Evolutionary conservation across 2,797 vertebrate genomes (phyloP).

Genomic region (Pristis pectinata): DNA sequence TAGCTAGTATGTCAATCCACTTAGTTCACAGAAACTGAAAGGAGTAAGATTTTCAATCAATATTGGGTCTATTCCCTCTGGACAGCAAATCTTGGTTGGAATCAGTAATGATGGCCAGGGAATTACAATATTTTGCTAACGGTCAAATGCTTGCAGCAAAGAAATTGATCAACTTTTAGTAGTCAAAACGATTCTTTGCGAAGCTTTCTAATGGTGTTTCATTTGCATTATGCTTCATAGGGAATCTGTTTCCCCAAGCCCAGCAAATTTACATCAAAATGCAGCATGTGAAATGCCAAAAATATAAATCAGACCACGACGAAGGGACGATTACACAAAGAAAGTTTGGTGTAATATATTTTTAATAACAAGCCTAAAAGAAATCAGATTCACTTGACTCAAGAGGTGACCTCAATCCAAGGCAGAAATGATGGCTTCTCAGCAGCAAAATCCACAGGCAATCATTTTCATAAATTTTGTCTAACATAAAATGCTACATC

Average conservation of each 20-base stretch:
- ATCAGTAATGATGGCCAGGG: neutral
- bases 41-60: neutral
- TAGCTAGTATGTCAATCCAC: neutral
- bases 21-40: neutral
- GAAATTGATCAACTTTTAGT: neutral
- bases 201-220: neutral
- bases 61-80: neutral
- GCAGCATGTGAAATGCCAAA: neutral
- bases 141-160: neutral
- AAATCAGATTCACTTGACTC: slow-evolving; percentile 20
- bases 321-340: neutral
- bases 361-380: neutral
- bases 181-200: neutral
- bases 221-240: neutral
- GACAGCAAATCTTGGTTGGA: neutral
- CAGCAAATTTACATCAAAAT: slow-evolving; percentile 1
- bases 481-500: too few relatives aligned
- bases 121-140: neutral
- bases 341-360: neutral
- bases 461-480: neutral
- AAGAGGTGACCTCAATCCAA: neutral
- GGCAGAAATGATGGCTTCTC: neutral
- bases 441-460: neutral
- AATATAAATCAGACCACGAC: neutral
- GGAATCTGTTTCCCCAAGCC: neutral